These are phyloP conservation scores for Knipowitschia caucasica DNA, from an alignment of 2,797 vertebrate species.

Conservation along the genomic window DNA sequence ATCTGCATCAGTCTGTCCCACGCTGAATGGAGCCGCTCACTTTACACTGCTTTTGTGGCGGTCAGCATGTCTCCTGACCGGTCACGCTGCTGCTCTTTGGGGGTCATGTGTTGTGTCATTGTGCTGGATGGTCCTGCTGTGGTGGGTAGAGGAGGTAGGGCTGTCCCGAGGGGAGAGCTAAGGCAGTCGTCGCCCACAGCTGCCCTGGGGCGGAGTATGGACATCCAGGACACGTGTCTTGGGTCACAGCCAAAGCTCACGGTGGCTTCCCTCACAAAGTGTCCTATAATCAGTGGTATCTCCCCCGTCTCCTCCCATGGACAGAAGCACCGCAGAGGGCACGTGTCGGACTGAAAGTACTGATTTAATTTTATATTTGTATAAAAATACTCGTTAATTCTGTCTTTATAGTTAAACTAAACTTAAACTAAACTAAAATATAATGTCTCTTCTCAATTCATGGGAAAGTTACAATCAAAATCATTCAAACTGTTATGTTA, in stretches of 20 bases:
- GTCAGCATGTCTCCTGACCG: conserved; percentile 56
- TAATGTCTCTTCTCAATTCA: too few relatives aligned
- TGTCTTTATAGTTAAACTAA: too few relatives aligned
- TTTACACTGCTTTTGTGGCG: conserved; percentile 54
- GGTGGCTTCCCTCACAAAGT: conserved; percentile 46
- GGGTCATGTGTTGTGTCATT: conserved; percentile 63
- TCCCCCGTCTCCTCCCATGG: conserved; percentile 13
- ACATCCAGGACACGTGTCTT: conserved; percentile 70
- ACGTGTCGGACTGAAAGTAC: background rate
- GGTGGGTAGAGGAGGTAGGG: conserved; percentile 51
- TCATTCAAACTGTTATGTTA: too few relatives aligned
- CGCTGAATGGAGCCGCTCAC: conserved; percentile 28
- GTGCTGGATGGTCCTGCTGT: conserved; percentile 45
- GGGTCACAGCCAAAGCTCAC: conserved; percentile 68
- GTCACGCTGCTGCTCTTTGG: conserved; percentile 59
- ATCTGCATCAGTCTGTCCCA: conserved; percentile 46
- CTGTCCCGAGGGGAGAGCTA: conserved; percentile 72
- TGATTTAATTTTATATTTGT: background rate
- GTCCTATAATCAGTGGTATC: conserved; percentile 23
- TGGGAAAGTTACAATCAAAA: too few relatives aligned
- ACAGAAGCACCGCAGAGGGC: background rate
- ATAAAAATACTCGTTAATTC: too few relatives aligned
- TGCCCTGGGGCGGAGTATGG: conserved; percentile 75
- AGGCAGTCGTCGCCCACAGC: conserved; percentile 77
- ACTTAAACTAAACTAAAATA: too few relatives aligned